Base-by-base conservation (phyloP, 2,113 vertebrate species). In the Brachyistius frenatus region DNA sequence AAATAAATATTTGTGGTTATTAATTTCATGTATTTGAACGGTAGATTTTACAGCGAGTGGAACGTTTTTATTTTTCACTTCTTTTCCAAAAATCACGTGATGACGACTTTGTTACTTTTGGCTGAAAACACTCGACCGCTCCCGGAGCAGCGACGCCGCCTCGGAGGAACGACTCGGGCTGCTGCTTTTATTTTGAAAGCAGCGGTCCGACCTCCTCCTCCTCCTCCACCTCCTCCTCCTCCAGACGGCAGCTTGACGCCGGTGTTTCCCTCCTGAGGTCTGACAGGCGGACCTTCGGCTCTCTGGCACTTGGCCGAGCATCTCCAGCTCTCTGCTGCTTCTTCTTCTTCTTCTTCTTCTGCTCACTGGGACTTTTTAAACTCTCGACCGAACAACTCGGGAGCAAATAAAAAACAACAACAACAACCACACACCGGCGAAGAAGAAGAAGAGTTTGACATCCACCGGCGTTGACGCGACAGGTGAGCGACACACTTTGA, bases 161-260 rank as follows among this genome's bases (percentile, higher is more conserved):
- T n/a, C 11, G 64, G 30, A 41, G 33, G 14, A 23, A 16, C 2
- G 4, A 14, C 6, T 4, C 13, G 54, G 6, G 46, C 46, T 14
- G 62, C 88, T 84, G 69, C 44, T 91, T 66, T 89, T 85, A 89
- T 73, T 88, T 77, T 86, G 85, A 89, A 81, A 79, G 15, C 13
- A 1, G 32, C 1, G 4, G 3, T 32, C 6, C 8, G 52, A 47
- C 2, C 60, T n/a, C 8, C 23, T 49, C 9, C 7, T 5, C 2
- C 36, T 32, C 2, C 60, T n/a, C 8, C 23, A 44, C 9, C 7
- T 5, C 2, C 36, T 32, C 70, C 44, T 11, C 5, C 54, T 58
- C 13, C 65, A 78, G 23, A 23, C 23, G 23, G 50, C 44, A 55
- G 62, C 71, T 72, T 78, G 60, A 69, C 35, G 6, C 2, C 2